Evolutionary conservation across 2,888 invertebrate genomes (phyloP).

Genomic region (Brachycybe producta): DNA sequence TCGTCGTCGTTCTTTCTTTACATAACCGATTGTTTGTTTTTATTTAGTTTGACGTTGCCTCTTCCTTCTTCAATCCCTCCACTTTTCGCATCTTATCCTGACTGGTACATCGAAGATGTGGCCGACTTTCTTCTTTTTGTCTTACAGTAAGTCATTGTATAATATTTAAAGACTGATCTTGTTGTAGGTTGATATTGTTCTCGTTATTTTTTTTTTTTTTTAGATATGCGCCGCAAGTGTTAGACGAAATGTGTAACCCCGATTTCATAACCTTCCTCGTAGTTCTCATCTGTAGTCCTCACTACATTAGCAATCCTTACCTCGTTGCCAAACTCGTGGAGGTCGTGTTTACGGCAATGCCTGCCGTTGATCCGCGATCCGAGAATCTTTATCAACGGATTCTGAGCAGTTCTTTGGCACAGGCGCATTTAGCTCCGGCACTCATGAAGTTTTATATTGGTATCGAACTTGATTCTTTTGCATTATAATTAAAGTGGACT

Average conservation of each 20-base stretch:
- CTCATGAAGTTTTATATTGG: constrained; percentile 95
- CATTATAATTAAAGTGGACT: too few species aligned
- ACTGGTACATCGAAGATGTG: constrained; percentile 93
- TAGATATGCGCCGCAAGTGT: constrained; percentile 61
- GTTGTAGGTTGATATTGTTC: background rate
- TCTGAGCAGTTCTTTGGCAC: constrained; percentile 75
- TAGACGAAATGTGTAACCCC: constrained; percentile 63
- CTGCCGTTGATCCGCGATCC: constrained; percentile 38
- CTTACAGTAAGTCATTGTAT: constrained; percentile 61
- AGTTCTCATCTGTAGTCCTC: constrained; percentile 75
- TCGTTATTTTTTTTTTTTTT: constrained; percentile 24
- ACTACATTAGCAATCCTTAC: constrained; percentile 90
- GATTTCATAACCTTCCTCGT: constrained; percentile 77
- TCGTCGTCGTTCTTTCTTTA: background rate
- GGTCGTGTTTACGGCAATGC: constrained; percentile 47
- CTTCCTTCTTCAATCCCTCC: constrained; percentile 46
- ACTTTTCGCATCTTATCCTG: constrained; percentile 80
- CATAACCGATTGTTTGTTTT: background rate
- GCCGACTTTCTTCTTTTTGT: constrained; percentile 89
- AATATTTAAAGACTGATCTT: background rate
- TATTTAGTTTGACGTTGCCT: constrained; percentile 36
- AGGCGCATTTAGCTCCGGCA: constrained; percentile 67
- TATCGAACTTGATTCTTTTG: constrained; percentile 25
- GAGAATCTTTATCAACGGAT: constrained; percentile 52
- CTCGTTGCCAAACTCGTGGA: constrained; percentile 92